Evolutionary conservation across 2,888 invertebrate genomes (phyloP), one percentile per base, ranked within the genome.

Genomic region (Alloscopus bannaensis): DNA sequence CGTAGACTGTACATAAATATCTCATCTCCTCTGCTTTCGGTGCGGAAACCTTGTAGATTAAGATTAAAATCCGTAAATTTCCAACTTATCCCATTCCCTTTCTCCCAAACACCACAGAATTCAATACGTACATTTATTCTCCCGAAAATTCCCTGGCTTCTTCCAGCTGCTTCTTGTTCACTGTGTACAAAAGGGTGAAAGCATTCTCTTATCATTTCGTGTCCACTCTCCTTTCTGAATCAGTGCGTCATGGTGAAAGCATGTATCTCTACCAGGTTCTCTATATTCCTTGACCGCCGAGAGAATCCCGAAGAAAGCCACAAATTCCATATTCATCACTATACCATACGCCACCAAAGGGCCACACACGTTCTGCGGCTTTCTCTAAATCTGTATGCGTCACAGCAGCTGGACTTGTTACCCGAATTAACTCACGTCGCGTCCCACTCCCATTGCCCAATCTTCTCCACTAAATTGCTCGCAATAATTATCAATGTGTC

Each of bases 291-390:
- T 8, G 26, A 22, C 40, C 62, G 45, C 50, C 66, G 18, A 8
- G 65, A 31, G 78, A 71, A 65, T 70, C 78, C 57, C 57, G 55
- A 62, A 70, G 47, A 57, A 78, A 78, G 47, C 70, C 78, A 65
- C 70, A 70, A 78, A 78, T 78, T 71, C 57, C 65, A 78, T 78
- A 78, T 78, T 78, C 78, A 71, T 70, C 78, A 71, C 78, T n/a
- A n/a, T n/a, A n/a, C n/a, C n/a, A n/a, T n/a, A n/a, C 70, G 59
- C 78, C 18, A 71, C 65, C 65, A 29, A 11, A 31, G 36, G 13
- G 26, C 18, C 50, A 50, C 13, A 18, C 3, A 24, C 24, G 16
- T 13, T 26, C n/a, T 3, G 31, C n/a, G 57, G 57, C 57, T 57
- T 57, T 45, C n/a, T 16, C 36, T 36, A 50, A 4, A n/a, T n/a